These are phyloP conservation scores for Numida meleagris DNA, from an alignment of 2,113 vertebrate species.

Conservation along the genomic window DNA sequence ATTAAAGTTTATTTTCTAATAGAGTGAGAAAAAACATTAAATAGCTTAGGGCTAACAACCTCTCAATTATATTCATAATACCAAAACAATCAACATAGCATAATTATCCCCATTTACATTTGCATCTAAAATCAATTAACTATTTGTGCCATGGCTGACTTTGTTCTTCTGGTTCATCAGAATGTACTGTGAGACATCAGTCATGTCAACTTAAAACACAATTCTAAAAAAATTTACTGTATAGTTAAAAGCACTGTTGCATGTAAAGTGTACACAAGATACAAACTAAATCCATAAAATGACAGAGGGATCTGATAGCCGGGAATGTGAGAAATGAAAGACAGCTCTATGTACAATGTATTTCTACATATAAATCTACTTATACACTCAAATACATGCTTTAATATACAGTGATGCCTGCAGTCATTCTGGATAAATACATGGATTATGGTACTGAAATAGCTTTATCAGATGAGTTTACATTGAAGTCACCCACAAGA, in stretches of 20 bases:
- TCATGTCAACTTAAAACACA: neutral
- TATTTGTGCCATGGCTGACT: neutral
- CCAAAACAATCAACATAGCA: neutral
- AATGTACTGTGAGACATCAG: neutral
- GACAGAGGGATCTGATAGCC: neutral
- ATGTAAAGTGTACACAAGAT: neutral
- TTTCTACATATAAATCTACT: neutral
- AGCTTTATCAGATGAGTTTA: neutral
- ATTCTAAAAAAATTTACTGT: neutral
- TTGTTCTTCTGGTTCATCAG: neutral
- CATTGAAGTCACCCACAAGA: neutral
- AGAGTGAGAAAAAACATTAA: neutral
- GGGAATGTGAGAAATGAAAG: conserved; percentile 7
- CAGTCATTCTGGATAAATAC: neutral
- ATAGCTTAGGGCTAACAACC: neutral
- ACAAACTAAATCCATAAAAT: neutral
- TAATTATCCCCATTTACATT: neutral
- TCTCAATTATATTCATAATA: neutral
- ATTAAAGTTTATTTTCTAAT: neutral
- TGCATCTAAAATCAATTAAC: neutral
- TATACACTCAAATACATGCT: neutral
- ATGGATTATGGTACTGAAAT: neutral
- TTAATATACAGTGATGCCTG: neutral
- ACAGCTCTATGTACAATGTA: neutral
- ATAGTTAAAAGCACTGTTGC: neutral